These are phyloP conservation scores for Synergus gifuensis DNA, from an alignment of 2,888 invertebrate genomes.

Conservation along the genomic window DNA sequence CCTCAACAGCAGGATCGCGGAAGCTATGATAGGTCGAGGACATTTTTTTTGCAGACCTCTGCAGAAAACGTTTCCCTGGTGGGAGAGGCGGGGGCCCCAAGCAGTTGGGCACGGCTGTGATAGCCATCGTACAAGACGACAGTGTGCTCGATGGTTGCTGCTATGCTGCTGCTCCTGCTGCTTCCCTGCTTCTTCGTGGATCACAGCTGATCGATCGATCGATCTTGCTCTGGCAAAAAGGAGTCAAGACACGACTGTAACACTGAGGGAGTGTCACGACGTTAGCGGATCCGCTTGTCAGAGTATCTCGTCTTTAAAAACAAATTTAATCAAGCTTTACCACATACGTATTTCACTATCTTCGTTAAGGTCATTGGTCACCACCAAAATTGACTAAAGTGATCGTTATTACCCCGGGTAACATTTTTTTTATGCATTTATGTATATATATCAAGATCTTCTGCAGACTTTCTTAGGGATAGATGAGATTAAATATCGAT, in stretches of 20 bases:
- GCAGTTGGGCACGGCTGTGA: conserved; percentile 77
- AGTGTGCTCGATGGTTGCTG: conserved; percentile 5
- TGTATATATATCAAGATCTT: background rate
- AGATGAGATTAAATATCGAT: background rate
- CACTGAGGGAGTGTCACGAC: conserved; percentile 36
- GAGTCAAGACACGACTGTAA: conserved; percentile 34
- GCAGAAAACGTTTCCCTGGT: conserved; percentile 78
- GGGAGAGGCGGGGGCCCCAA: conserved; percentile 81
- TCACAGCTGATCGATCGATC: conserved; percentile 39
- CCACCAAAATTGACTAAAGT: background rate
- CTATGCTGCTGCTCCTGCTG: background rate
- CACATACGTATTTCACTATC: conserved; percentile 12
- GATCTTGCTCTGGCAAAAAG: conserved; percentile 24
- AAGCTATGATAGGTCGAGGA: conserved; percentile 81
- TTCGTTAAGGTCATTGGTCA: conserved; percentile 26
- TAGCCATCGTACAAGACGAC: conserved; percentile 77
- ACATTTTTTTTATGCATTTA: background rate
- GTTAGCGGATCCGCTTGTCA: conserved; percentile 38
- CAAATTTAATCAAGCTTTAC: conserved; percentile 36
- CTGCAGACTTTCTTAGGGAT: background rate
- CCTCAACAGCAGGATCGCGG: conserved; percentile 80
- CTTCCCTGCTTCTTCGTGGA: conserved; percentile 33
- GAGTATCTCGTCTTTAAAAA: conserved; percentile 28
- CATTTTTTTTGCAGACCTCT: conserved; percentile 72
- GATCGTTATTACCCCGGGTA: background rate